Percentiles rank a stretch among this genome's conserved stretches.
These are phyloP conservation scores for Aldabrachelys gigantea DNA, from an alignment of 2,113 vertebrate species.

Conservation along the genomic window DNA sequence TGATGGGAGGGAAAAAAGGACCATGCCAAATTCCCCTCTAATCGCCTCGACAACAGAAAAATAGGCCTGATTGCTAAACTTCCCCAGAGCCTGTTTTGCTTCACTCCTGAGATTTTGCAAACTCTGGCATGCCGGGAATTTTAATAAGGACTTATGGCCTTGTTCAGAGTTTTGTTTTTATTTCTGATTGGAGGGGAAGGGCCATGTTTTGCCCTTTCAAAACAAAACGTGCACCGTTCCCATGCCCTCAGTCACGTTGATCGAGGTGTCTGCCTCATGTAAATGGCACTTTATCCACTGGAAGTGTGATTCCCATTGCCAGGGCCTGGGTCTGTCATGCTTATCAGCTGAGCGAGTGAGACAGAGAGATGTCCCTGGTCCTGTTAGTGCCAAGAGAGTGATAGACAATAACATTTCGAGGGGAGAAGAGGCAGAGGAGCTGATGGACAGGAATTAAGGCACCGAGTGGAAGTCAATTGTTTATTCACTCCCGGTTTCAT, in stretches of 20 bases:
- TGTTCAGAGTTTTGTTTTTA: neutral
- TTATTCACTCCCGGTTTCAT: constrained; percentile 52
- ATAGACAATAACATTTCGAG: constrained; percentile 74
- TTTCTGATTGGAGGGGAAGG: neutral
- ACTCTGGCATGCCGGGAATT: constrained; percentile 52
- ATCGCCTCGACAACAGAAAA: constrained; percentile 59
- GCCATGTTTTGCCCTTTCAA: constrained; percentile 34
- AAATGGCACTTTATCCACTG: constrained; percentile 73
- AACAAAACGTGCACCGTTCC: constrained; percentile 28
- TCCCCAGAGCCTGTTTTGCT: constrained; percentile 56
- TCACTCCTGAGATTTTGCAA: constrained; percentile 48
- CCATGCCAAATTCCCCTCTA: constrained; percentile 65
- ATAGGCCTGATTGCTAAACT: constrained; percentile 40
- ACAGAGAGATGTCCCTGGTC: constrained; percentile 58
- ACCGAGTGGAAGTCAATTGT: constrained; percentile 48
- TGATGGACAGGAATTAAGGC: constrained; percentile 68
- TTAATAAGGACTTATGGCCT: constrained; percentile 41
- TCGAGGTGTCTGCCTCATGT: constrained; percentile 66
- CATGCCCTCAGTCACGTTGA: constrained; percentile 37
- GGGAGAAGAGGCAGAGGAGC: constrained; percentile 45
- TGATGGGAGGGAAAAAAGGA: constrained; percentile 41
- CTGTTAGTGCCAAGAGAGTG: constrained; percentile 62
- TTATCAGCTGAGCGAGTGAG: constrained; percentile 70
- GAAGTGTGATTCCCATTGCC: constrained; percentile 74
- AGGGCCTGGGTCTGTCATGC: constrained; percentile 66